These are phyloP conservation scores for Cephus rjabovi DNA, from an alignment of 2,888 invertebrate species.

Conservation along the genomic window DNA sequence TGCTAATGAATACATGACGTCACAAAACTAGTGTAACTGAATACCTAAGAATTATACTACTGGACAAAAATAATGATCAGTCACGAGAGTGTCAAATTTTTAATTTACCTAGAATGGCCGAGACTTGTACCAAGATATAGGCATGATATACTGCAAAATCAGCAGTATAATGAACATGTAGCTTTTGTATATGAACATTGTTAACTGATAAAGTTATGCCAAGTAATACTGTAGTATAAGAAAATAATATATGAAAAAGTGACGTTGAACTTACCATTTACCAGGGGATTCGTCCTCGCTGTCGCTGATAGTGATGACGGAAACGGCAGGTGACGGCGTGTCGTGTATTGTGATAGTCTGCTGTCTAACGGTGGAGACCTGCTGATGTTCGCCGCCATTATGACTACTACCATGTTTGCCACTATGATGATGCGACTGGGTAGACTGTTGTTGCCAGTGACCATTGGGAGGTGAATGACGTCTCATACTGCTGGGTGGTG, in stretches of 20 bases:
- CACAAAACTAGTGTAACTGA: background rate
- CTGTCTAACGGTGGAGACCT: constrained; percentile 68
- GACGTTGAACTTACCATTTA: constrained; percentile 56
- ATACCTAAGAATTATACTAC: background rate
- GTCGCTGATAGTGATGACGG: constrained; percentile 95
- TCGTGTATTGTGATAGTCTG: constrained; percentile 96
- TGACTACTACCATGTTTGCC: constrained; percentile 46
- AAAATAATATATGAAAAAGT: background rate
- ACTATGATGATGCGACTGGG: constrained; percentile 50
- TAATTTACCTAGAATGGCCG: background rate
- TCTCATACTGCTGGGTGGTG: constrained; percentile 76
- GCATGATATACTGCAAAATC: background rate
- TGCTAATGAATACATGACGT: too few relatives aligned
- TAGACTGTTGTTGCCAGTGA: constrained; percentile 64
- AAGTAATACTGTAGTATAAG: background rate
- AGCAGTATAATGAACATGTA: background rate
- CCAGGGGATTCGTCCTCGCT: constrained; percentile 87
- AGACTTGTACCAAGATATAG: background rate
- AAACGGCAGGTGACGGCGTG: constrained; percentile 94
- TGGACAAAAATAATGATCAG: background rate
- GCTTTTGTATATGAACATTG: background rate
- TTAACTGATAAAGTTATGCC: background rate
- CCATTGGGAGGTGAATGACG: constrained; percentile 62
- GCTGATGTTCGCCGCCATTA: constrained; percentile 62
- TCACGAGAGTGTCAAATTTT: background rate